These are phyloP conservation scores for Microcebus jonahi DNA, from an alignment of 2,113 vertebrate species.

Conservation along the genomic window DNA sequence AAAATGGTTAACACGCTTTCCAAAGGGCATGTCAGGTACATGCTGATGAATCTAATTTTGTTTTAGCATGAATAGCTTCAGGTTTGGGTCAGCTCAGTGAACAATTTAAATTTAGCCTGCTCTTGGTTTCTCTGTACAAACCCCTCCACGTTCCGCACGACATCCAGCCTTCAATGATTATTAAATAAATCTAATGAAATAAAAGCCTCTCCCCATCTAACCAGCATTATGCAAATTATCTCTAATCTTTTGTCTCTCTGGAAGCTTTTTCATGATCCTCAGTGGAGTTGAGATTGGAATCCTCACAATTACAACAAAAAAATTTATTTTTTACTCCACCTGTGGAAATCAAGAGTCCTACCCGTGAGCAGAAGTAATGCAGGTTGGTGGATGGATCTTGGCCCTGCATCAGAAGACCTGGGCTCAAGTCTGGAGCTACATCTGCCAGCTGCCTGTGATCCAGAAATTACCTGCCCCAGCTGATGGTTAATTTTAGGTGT, in stretches of 20 bases:
- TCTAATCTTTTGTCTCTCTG: constrained; percentile 3
- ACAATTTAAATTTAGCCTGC: background rate
- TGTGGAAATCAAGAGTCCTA: background rate
- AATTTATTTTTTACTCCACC: background rate
- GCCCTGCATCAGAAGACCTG: background rate
- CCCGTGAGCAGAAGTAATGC: background rate
- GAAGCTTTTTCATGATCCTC: background rate
- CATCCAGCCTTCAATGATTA: constrained; percentile 17
- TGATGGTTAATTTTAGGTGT: background rate
- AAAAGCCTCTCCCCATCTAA: constrained; percentile 2
- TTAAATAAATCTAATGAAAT: constrained; percentile 50
- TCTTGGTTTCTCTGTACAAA: constrained; percentile 20
- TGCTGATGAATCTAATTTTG: constrained; percentile 54
- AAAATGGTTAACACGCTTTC: constrained; percentile 54
- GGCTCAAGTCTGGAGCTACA: background rate
- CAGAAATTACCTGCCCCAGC: background rate
- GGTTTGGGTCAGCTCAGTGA: background rate
- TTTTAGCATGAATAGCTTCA: background rate
- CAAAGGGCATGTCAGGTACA: constrained; percentile 41
- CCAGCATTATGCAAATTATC: constrained; percentile 7
- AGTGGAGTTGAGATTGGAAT: background rate
- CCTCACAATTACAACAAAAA: background rate
- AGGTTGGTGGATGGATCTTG: background rate
- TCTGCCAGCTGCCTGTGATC: background rate
- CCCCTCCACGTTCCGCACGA: background rate